Evolutionary conservation across 2,888 invertebrate genomes (phyloP), one percentile per base, ranked within the genome.

Genomic region (Diarsia brunnea): DNA sequence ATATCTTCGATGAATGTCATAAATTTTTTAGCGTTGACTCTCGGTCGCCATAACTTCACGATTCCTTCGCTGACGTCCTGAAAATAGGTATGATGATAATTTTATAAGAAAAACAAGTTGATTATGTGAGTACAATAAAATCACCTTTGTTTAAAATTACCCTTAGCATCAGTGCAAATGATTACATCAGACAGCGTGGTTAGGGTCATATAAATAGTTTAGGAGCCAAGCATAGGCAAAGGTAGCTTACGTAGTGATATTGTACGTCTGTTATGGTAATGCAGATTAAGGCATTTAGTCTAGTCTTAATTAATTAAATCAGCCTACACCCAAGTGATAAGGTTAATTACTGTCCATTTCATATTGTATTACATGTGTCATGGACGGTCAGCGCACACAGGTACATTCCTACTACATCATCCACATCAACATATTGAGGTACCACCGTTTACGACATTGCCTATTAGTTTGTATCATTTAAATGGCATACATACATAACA

Each of bases 11-110:
- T 89, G 75, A 95, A 94, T 69, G 77, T 78, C 66, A 95, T 91
- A 45, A 96, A 91, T 90, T 94, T 94, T 81, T 94, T 94, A 45
- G 94, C 93, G 70, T 96, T 92, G 19, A 90, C 88, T 90, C 92
- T 94, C 2, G 95, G 94, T 78, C 91, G 89, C 96, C 95, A 95
- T 84, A 95, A 84, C 80, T 95, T 95, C 3, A 96, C 91, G 49
- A 95, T 91, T 66, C 95, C 95, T 89, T 96, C 95, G 51, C 94
- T 94, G 78, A 95, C 90, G 73, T 94, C 92, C 96, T 96, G 91
- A 82, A 94, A 90, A 58, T 63, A 8, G 24, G 5, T 47, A 4
- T 47, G 2, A 24, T 11, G 0, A 31, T 38, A 11, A 5, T 43
- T 60, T 19, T 31, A 24, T 38, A 27, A 27, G 38, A 43, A 51